phyloP scores from a whole-genome alignment of 1,140 invertebrate genomes.

The Rhynchophorus ferrugineus region DNA sequence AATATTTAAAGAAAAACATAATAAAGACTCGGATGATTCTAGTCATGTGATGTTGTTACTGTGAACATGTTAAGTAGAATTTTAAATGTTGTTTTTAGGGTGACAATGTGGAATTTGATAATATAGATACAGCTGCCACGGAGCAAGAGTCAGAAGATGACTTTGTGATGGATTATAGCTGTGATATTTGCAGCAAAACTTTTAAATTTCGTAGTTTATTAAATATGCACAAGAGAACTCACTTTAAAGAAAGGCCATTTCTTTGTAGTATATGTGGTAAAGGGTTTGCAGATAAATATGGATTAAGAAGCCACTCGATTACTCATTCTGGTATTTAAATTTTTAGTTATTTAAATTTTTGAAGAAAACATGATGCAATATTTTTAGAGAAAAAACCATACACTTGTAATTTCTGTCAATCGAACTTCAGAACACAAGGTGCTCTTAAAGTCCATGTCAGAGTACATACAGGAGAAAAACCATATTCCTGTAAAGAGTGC shows the following conservation, averaged over 20 bases:
- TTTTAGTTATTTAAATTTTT: slow-evolving; percentile 11
- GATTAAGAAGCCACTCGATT: slow-evolving; percentile 54
- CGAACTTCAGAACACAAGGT: slow-evolving; percentile 27
- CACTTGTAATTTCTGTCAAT: slow-evolving; percentile 39
- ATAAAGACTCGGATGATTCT: neutral
- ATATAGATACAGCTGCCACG: neutral
- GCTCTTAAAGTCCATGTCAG: slow-evolving; percentile 29
- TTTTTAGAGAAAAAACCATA: slow-evolving; percentile 37
- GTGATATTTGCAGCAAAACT: slow-evolving; percentile 28
- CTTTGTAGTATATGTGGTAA: slow-evolving; percentile 66
- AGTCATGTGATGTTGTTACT: neutral
- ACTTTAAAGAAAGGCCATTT: slow-evolving; percentile 64
- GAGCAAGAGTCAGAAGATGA: slow-evolving; percentile 10
- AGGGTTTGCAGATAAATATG: slow-evolving; percentile 56
- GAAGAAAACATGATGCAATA: neutral
- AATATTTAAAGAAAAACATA: neutral
- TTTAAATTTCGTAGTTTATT: slow-evolving; percentile 29
- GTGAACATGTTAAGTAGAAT: neutral
- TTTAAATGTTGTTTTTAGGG: neutral
- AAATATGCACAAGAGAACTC: slow-evolving; percentile 56
- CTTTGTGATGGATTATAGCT: slow-evolving; percentile 20
- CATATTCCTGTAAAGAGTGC: slow-evolving; percentile 41
- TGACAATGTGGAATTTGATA: neutral
- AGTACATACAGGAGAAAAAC: slow-evolving; percentile 42
- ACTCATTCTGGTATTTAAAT: slow-evolving; percentile 36